Conservation (phyloP, 2,797 vertebrate genomes). For the Discoglossus pictus region DNA sequence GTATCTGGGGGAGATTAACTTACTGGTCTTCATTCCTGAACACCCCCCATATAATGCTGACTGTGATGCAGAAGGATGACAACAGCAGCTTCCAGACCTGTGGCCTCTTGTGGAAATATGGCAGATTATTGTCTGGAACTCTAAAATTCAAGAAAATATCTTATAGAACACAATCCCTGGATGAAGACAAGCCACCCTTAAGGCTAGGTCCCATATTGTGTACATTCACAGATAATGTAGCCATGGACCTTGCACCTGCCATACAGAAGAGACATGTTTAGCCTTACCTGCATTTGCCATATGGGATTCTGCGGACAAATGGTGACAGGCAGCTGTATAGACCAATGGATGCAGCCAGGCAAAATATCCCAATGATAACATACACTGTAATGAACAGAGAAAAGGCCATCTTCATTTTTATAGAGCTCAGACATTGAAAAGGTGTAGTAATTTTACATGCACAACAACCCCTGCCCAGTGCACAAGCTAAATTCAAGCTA, state of each 20-base stretch:
- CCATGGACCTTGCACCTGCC: too few species aligned
- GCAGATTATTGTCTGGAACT: constrained; percentile 87
- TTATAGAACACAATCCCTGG: too few species aligned
- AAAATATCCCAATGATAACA: constrained; percentile 92
- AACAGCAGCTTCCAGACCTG: constrained; percentile 86
- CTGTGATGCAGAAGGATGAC: constrained; percentile 74
- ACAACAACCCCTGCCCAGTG: too few species aligned
- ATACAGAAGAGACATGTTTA: too few species aligned
- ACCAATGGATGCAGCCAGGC: constrained; percentile 88
- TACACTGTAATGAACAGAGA: constrained; percentile 73
- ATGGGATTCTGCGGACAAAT: constrained; percentile 83
- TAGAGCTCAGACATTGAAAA: too few species aligned
- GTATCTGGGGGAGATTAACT: too few species aligned
- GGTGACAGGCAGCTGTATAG: constrained; percentile 93
- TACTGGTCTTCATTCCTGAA: constrained; percentile 96
- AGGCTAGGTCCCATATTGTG: too few species aligned
- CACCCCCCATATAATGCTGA: constrained; percentile 89
- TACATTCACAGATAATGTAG: too few species aligned
- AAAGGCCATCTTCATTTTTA: too few species aligned
- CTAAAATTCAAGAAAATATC: constrained; percentile 61
- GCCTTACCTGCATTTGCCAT: constrained; percentile 89
- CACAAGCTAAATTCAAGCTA: too few species aligned
- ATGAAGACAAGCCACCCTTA: too few species aligned
- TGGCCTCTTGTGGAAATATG: constrained; percentile 89
- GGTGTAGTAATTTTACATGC: too few species aligned